These are phyloP conservation scores for Schrankia costaestrigalis DNA, from an alignment of 2,888 invertebrate species.

Conservation along the genomic window DNA sequence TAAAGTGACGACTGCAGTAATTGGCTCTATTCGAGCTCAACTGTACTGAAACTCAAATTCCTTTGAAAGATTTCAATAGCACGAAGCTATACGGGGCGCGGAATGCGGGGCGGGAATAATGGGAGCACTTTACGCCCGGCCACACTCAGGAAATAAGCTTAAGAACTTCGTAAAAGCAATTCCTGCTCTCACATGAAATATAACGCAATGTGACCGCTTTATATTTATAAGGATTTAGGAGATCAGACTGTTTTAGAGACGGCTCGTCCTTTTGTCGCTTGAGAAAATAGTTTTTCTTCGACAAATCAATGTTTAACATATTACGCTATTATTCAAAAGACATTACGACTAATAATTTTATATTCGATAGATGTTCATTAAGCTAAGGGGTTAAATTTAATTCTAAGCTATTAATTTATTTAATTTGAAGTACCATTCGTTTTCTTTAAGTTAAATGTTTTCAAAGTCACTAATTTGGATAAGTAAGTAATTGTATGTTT, in stretches of 20 bases:
- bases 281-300: too few relatives aligned
- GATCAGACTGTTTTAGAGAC: conserved; percentile 54
- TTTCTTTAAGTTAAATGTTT: too few relatives aligned
- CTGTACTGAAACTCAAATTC: conserved; percentile 63
- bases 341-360: too few relatives aligned
- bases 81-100: conserved; percentile 49
- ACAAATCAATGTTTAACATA: too few relatives aligned
- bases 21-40: conserved; percentile 61
- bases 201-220: conserved; percentile 72
- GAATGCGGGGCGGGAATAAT: conserved; percentile 55
- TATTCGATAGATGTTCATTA: too few relatives aligned
- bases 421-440: background rate
- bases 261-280: conserved; percentile 42
- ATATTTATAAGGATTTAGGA: conserved; percentile 76
- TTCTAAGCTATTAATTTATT: background rate
- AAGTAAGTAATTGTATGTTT: background rate
- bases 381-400: too few relatives aligned
- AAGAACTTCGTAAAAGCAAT: conserved; percentile 79
- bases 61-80: conserved; percentile 62
- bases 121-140: conserved; percentile 76
- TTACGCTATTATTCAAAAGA: too few relatives aligned
- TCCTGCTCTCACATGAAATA: conserved; percentile 75
- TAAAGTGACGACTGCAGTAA: conserved; percentile 36
- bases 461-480: background rate
- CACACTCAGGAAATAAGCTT: conserved; percentile 79